phyloP scores from a whole-genome alignment of 2,113 vertebrate species.

The Telmatochromis sp. region DNA sequence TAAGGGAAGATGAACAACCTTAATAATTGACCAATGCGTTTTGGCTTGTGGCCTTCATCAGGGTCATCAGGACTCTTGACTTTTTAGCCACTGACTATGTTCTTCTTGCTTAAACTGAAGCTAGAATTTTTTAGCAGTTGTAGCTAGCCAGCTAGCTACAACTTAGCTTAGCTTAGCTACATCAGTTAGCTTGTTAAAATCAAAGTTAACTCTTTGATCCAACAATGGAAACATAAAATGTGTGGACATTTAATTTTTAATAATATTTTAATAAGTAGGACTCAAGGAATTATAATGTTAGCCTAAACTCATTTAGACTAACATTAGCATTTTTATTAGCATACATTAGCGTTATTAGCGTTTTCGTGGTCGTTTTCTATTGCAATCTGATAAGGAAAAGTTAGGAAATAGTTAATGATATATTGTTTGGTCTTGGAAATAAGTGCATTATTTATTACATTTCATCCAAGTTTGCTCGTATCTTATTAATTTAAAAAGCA shows the following conservation, averaged over 20 bases:
- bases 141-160: background rate
- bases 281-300: background rate
- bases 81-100: background rate
- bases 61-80: background rate
- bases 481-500: background rate
- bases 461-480: background rate
- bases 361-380: background rate
- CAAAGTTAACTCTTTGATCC: background rate
- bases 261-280: background rate
- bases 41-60: no score
- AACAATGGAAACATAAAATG: background rate
- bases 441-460: background rate
- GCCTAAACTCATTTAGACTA: background rate
- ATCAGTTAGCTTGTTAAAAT: background rate
- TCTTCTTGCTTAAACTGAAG: background rate
- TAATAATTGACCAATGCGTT: no score
- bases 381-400: background rate
- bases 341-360: background rate
- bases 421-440: background rate
- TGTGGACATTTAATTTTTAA: background rate
- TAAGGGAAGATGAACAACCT: background rate
- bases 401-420: background rate
- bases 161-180: background rate
- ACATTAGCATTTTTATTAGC: background rate
- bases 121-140: background rate